Evolutionary conservation across 2,888 invertebrate genomes (phyloP), one percentile per base, ranked within the genome.

Genomic region (Clanis bilineata): DNA sequence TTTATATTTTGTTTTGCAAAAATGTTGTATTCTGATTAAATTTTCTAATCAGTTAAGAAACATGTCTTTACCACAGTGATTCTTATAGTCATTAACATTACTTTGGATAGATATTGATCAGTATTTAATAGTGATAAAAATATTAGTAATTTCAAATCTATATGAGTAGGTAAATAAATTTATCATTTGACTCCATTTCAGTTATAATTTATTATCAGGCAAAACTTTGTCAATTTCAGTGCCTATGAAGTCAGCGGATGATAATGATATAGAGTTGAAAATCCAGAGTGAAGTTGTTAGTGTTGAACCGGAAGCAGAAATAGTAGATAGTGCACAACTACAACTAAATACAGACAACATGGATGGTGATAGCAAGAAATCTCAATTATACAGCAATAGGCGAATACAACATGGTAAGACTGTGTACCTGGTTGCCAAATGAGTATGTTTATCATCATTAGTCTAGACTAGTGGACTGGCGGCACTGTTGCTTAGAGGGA

Each of bases 361-460:
- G 85, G 83, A 88, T 18, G 71, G 75, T 61, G 83, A 82, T 64
- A 66, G 71, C 47, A 87, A 88, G 67, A 88, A 88, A 67, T 68
- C 79, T 43, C 82, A 85, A 70, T 70, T 71, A 61, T 82, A 80
- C 74, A 66, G 75, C 60, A 86, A 80, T 63, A 81, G 79, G 66
- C 74, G 77, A 73, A 63, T 67, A 23, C 81, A 77, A 64, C 73
- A 73, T 74, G 83, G 88, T 87, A 70, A 73, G 59, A 56, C 15
- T 60, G 10, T 9, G 45, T 43, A 55, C 9, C 4, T 45, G 25
- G 15, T 55, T 12, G 47, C 18, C 28, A 18, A 32, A 18, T 25
- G 10, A 18, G 43, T n/a, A 51, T 25, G 12, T 51, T 3, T 7
- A 25, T 12, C 47, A 18, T 21, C n/a, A n/a, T n/a, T n/a, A n/a